These are phyloP conservation scores for Lochmaea crataegi DNA, from an alignment of 2,888 invertebrate genomes.

Conservation along the genomic window DNA sequence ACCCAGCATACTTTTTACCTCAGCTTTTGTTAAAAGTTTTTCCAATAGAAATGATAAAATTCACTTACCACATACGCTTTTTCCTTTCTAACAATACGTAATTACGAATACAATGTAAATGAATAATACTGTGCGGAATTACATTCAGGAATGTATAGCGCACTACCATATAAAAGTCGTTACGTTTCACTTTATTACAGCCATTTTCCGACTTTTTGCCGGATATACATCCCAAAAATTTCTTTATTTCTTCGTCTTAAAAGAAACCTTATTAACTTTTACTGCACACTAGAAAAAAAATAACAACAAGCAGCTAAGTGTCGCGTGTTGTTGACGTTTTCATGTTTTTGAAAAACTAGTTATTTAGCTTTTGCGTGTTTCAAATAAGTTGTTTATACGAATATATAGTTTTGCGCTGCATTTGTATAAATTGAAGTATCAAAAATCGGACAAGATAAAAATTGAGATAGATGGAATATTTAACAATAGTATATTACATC, in stretches of 20 bases:
- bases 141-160: conserved; percentile 17
- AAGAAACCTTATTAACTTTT: conserved; percentile 33
- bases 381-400: neutral
- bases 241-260: conserved; percentile 26
- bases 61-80: neutral
- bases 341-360: neutral
- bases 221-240: conserved; percentile 25
- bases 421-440: no score
- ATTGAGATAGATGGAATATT: no score
- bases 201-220: conserved; percentile 20
- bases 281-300: conserved; percentile 18
- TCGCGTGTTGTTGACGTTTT: neutral
- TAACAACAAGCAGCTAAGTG: neutral
- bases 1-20: no score
- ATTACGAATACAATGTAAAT: conserved; percentile 29
- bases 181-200: conserved; percentile 32
- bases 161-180: conserved; percentile 31
- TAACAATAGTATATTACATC: no score
- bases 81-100: neutral
- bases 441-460: no score
- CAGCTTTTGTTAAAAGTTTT: no score
- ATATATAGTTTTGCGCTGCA: no score
- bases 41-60: neutral
- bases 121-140: conserved; percentile 13
- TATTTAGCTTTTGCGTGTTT: neutral